Evolutionary conservation across 1,140 invertebrate species (phyloP).

Genomic region (Wiebesia pumilae): DNA sequence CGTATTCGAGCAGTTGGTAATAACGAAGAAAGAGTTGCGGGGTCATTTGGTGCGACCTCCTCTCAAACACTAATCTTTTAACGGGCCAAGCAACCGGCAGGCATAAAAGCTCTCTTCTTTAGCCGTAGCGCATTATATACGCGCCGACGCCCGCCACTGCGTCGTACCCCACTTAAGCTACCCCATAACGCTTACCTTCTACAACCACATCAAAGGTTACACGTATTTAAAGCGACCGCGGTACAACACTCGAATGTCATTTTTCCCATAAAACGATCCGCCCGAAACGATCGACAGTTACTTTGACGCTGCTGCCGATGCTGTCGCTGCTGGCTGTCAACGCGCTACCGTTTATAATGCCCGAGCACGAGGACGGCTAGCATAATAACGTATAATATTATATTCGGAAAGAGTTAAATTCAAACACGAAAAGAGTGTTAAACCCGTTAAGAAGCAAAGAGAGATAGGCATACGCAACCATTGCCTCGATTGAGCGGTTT

Average conservation of each 20-base stretch:
- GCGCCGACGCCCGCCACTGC: neutral
- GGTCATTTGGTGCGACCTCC: conserved; percentile 31
- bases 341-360: neutral
- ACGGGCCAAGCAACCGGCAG: conserved; percentile 27
- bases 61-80: conserved; percentile 43
- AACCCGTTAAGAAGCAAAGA: neutral
- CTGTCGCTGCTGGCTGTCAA: neutral
- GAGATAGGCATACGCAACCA: neutral
- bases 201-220: conserved; percentile 58
- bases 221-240: conserved; percentile 56
- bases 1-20: neutral
- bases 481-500: neutral
- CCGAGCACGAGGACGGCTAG: neutral
- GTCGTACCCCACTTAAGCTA: neutral
- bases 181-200: conserved; percentile 8
- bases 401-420: neutral
- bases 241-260: conserved; percentile 55
- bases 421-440: neutral
- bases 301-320: conserved; percentile 42
- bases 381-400: neutral
- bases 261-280: conserved; percentile 58
- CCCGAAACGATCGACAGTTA: conserved; percentile 57
- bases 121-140: conserved; percentile 4
- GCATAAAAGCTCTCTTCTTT: conserved; percentile 36
- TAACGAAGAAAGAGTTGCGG: conserved; percentile 1